phyloP scores from a whole-genome alignment of 2,113 vertebrate species.

The Piprites chloris region DNA sequence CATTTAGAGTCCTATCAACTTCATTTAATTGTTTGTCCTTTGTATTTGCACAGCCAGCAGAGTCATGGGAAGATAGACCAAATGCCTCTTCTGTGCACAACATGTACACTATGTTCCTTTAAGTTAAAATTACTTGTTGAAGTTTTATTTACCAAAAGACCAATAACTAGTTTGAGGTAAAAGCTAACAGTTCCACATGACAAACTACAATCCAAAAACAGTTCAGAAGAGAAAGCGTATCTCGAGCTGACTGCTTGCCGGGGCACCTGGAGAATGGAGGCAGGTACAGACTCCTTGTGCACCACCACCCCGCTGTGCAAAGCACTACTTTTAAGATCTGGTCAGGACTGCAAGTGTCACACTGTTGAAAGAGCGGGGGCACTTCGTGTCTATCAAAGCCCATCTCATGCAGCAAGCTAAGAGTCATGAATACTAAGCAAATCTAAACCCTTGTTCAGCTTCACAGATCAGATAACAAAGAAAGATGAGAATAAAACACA shows the following conservation, averaged over 20 bases:
- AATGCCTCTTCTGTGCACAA: background rate
- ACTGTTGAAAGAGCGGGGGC: background rate
- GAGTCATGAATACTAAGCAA: background rate
- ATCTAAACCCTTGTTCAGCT: background rate
- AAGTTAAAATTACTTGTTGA: background rate
- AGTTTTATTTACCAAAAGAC: background rate
- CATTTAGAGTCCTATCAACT: background rate
- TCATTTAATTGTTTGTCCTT: background rate
- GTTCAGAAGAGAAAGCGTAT: rapidly evolving
- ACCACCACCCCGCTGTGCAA: background rate
- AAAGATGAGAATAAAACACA: background rate
- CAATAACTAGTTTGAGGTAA: background rate
- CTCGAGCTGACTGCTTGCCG: background rate
- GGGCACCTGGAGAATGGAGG: background rate
- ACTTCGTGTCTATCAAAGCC: background rate
- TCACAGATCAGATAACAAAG: background rate
- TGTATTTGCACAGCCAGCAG: background rate
- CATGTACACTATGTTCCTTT: background rate
- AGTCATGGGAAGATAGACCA: background rate
- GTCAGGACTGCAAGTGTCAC: background rate
- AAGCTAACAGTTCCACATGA: background rate
- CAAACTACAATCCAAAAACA: background rate
- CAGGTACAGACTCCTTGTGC: background rate
- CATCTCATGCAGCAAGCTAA: background rate
- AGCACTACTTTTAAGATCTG: background rate